Evolutionary conservation across 2,888 invertebrate genomes (phyloP), one percentile per base, ranked within the genome.

Genomic region (Diplolepis rosae): DNA sequence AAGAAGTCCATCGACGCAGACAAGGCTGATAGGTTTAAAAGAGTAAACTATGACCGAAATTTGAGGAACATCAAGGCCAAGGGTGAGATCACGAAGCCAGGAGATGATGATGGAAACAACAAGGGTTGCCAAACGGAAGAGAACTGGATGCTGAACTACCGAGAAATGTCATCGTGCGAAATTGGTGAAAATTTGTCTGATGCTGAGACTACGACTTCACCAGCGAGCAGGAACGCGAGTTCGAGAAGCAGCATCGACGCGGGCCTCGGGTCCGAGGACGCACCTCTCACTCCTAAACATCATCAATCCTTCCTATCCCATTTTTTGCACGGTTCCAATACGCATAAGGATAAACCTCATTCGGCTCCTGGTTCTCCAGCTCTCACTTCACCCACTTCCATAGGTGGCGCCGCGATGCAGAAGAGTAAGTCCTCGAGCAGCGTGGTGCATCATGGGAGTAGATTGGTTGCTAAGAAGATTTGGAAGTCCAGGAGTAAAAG

Each of bases 361-460:
- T 91, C 92, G 71, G 90, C 90, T 56, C 90, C 91, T 35, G 89
- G 90, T 73, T 91, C 91, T n/a, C 91, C 91, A 73, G 89, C 89
- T 82, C 90, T 91, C 84, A 87, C 90, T 69, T 82, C 88, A 24
- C 87, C 91, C 72, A 86, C 85, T 83, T 88, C 90, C 84, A 89
- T 92, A 90, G 92, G 93, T 90, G 89, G 89, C 82, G 88, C 89
- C 83, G 92, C 93, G 88, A 96, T 96, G 96, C 95, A 96, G 92
- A 96, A 96, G 91, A 96, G 95, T 84, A 95, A 96, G 89, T 95
- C 95, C 30, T 95, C 95, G 80, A 95, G 95, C 86, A 95, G 95
- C 90, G 95, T 96, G 88, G 94, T 95, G 87, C 95, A 95, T 82
- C 92, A 92, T 82, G 91, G 92, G 56, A 91, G 91, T 80, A 88